Percentiles rank a stretch among this genome's conserved stretches.
Conservation (phyloP, 1,140 invertebrate genomes). For the Hylaeus anthracinus region DNA sequence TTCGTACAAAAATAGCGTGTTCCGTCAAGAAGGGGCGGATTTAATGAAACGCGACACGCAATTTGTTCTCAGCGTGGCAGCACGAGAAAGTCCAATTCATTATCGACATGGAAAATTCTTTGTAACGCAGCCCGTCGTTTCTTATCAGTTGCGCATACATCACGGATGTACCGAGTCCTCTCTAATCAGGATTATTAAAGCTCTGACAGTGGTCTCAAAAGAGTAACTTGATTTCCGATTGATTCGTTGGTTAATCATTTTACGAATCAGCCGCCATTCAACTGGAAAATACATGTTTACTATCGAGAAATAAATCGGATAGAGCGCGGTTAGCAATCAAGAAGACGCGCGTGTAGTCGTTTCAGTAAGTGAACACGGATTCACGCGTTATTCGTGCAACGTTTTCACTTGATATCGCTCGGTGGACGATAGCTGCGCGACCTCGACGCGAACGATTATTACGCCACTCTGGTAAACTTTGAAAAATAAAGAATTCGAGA, state of each 20-base stretch:
- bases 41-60: background rate
- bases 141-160: constrained; percentile 13
- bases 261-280: constrained; percentile 36
- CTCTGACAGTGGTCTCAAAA: background rate
- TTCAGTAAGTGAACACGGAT: constrained; percentile 1
- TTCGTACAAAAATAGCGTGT: background rate
- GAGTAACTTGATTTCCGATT: background rate
- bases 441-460: too few species aligned
- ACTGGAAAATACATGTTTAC: background rate
- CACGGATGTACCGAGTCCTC: background rate
- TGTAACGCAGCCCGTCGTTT: background rate
- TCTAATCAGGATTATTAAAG: constrained; percentile 59
- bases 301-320: constrained; percentile 8
- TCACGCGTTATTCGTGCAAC: background rate
- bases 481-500: too few species aligned
- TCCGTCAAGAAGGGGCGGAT: background rate
- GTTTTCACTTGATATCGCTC: too few species aligned
- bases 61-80: background rate
- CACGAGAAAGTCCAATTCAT: constrained; percentile 1
- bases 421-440: too few species aligned
- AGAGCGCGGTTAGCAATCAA: background rate
- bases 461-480: too few species aligned
- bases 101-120: background rate
- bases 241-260: constrained; percentile 17
- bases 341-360: background rate